Percentiles rank a stretch among this genome's conserved stretches.
These are phyloP conservation scores for Lordiphosa clarofinis DNA, from an alignment of 1,140 invertebrate genomes.

Conservation along the genomic window DNA sequence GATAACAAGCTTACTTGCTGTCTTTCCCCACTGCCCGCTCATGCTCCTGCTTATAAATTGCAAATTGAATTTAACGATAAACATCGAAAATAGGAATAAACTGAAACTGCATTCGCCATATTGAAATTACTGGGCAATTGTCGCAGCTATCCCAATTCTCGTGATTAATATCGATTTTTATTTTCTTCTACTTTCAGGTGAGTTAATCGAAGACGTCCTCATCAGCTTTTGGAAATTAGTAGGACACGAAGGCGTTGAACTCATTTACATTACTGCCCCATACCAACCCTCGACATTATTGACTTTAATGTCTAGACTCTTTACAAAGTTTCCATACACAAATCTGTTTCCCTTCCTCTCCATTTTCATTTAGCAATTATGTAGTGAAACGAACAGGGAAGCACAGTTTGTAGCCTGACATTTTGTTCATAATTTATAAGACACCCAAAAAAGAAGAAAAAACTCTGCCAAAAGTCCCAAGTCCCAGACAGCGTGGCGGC, in stretches of 20 bases:
- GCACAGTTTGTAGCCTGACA: conserved; percentile 20
- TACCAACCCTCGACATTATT: not conserved
- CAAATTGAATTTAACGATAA: conserved; percentile 77
- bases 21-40: not conserved
- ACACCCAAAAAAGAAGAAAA: conserved; percentile 25
- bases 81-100: conserved; percentile 35
- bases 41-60: conserved; percentile 64
- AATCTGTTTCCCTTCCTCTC: conserved; percentile 5
- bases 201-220: not conserved
- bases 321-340: conserved; percentile 4
- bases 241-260: not conserved
- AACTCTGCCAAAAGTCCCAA: conserved; percentile 36
- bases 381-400: conserved; percentile 35
- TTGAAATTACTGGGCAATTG: conserved; percentile 45
- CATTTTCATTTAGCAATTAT: conserved; percentile 52
- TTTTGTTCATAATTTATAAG: conserved; percentile 74
- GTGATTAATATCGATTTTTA: conserved; percentile 1
- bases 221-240: conserved; percentile 2
- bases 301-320: conserved; percentile 7
- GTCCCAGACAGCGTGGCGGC: conserved; percentile 67
- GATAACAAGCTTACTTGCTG: conserved; percentile 54
- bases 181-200: conserved; percentile 5
- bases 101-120: conserved; percentile 26
- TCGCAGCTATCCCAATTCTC: conserved; percentile 38
- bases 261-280: too few species aligned